Conservation (phyloP, 1,140 invertebrate species). For the Drosophila bifasciata region DNA sequence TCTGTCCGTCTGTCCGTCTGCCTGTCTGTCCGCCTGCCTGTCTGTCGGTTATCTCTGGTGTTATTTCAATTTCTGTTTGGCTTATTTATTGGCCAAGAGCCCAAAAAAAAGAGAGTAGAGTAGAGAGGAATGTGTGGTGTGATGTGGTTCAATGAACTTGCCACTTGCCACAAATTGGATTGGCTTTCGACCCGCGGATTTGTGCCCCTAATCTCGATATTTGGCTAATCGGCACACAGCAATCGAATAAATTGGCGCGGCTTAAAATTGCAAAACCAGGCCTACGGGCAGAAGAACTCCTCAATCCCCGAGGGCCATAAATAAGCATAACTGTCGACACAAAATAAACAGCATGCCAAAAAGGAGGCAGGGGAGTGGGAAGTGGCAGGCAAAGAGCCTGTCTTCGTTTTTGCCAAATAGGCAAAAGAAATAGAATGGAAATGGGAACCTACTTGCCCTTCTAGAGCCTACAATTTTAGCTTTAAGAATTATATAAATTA, state of each 20-base stretch:
- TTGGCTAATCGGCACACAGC: slow-evolving; percentile 75
- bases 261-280: slow-evolving; percentile 61
- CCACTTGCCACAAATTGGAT: slow-evolving; percentile 53
- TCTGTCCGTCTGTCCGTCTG: neutral
- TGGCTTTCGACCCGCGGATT: slow-evolving; percentile 48
- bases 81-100: slow-evolving; percentile 55
- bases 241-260: slow-evolving; percentile 69
- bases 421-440: neutral
- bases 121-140: slow-evolving; percentile 1
- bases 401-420: no score
- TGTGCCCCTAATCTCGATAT: slow-evolving; percentile 68
- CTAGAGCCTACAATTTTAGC: no score
- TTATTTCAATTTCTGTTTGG: slow-evolving; percentile 77
- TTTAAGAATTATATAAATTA: no score
- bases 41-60: slow-evolving; percentile 56
- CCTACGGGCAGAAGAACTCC: slow-evolving; percentile 4
- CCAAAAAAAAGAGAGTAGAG: slow-evolving; percentile 32
- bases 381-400: no score
- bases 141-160: slow-evolving; percentile 42
- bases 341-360: slow-evolving; percentile 22
- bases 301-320: slow-evolving; percentile 58
- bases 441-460: no score
- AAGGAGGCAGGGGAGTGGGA: neutral
- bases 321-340: slow-evolving; percentile 75
- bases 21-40: no score